These are phyloP conservation scores for Fregetta grallaria DNA, from an alignment of 2,113 vertebrate species.

Conservation along the genomic window DNA sequence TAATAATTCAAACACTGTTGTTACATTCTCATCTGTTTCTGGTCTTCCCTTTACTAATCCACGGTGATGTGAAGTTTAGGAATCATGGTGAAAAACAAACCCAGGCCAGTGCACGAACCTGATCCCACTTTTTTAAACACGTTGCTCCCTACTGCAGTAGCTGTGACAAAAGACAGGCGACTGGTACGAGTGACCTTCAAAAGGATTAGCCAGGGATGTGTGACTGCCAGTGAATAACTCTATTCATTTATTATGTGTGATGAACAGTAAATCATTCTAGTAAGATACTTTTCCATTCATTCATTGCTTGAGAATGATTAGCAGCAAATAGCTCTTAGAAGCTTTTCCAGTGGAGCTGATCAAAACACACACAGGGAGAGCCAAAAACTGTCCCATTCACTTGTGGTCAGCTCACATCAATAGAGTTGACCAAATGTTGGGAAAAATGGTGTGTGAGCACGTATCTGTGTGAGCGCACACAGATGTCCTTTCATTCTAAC, in stretches of 20 bases:
- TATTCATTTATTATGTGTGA: conserved; percentile 1
- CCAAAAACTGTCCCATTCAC: neutral
- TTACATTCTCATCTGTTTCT: conserved; percentile 25
- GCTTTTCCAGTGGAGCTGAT: neutral
- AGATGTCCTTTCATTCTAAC: neutral
- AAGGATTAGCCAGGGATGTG: neutral
- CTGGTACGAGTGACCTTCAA: conserved; percentile 15
- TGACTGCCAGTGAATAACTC: conserved; percentile 42
- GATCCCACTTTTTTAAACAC: neutral
- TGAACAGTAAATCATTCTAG: conserved; percentile 42
- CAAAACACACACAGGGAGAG: neutral
- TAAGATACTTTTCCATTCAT: conserved; percentile 36
- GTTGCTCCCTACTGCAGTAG: neutral
- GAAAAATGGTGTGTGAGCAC: neutral
- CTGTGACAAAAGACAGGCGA: neutral
- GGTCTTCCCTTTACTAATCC: neutral
- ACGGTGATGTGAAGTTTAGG: neutral
- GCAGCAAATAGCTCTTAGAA: conserved; percentile 8
- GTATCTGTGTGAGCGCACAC: neutral
- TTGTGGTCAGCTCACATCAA: neutral
- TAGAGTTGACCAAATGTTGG: neutral
- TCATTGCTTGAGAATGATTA: conserved; percentile 6
- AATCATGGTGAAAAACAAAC: neutral
- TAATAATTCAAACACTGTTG: conserved; percentile 44
- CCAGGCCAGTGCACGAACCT: neutral